Percentiles rank a stretch among this genome's conserved stretches.
Evolutionary conservation across 2,888 invertebrate species (phyloP).

Genomic region (Catocala sponsa): DNA sequence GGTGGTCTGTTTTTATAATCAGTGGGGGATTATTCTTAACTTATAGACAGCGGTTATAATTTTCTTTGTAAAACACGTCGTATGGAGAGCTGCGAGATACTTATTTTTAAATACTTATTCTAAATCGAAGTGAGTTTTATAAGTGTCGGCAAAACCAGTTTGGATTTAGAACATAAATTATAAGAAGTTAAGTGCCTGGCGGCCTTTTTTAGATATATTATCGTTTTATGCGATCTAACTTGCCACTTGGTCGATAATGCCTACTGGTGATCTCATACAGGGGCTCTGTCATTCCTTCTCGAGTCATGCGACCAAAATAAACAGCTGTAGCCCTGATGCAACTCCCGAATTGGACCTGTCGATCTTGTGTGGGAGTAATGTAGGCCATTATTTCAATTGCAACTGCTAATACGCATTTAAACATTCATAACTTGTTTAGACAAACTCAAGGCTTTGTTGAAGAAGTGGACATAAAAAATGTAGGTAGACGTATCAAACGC

Average conservation of each 20-base stretch:
- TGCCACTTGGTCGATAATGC: conserved; percentile 56
- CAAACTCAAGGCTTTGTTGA: not conserved
- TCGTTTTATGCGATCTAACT: conserved; percentile 35
- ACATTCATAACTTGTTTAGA: not conserved
- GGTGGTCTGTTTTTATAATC: conserved; percentile 62
- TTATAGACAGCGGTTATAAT: conserved; percentile 51
- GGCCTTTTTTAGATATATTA: conserved; percentile 24
- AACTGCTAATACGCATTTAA: conserved; percentile 19
- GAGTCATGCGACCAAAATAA: conserved; percentile 82
- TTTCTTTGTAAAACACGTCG: conserved; percentile 44
- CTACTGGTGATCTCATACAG: conserved; percentile 78
- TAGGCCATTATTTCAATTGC: conserved; percentile 56
- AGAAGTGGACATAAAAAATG: not conserved
- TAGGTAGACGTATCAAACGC: too few species aligned
- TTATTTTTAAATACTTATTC: conserved; percentile 26
- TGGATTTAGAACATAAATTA: conserved; percentile 31
- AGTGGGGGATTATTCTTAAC: conserved; percentile 60
- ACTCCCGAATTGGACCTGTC: conserved; percentile 68
- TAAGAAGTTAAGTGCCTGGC: conserved; percentile 21
- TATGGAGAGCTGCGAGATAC: conserved; percentile 40
- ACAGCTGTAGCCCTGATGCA: conserved; percentile 64
- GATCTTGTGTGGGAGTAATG: conserved; percentile 58
- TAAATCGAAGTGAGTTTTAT: not conserved
- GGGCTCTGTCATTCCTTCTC: conserved; percentile 71
- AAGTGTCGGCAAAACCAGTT: conserved; percentile 13